phyloP scores from a whole-genome alignment of 2,888 invertebrate species.

The Heliconius sara region DNA sequence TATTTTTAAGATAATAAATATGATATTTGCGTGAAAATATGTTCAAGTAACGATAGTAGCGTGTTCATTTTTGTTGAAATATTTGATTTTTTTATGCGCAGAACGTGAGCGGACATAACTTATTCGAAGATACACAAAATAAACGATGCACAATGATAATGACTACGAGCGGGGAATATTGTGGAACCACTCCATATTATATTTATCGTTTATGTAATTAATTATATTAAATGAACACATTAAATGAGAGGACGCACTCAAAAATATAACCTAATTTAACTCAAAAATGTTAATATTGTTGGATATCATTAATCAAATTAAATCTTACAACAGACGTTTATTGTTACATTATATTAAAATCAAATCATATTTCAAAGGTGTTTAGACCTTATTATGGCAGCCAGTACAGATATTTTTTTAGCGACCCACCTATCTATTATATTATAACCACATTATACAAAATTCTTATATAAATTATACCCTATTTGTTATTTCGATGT shows the following conservation, averaged over 20 bases:
- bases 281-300: neutral
- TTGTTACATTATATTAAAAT: too few relatives aligned
- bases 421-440: too few relatives aligned
- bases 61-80: conserved; percentile 25
- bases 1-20: neutral
- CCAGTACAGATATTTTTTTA: too few relatives aligned
- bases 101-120: conserved; percentile 42
- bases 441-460: too few relatives aligned
- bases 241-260: neutral
- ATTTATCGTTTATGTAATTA: neutral
- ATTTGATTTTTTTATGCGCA: conserved; percentile 38
- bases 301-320: too few relatives aligned
- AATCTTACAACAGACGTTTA: too few relatives aligned
- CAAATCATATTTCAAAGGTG: too few relatives aligned
- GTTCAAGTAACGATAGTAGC: neutral
- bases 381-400: too few relatives aligned
- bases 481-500: too few relatives aligned
- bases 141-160: conserved; percentile 19
- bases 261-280: neutral
- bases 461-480: too few relatives aligned
- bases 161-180: neutral
- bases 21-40: neutral
- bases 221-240: neutral
- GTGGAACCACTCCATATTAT: neutral
- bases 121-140: conserved; percentile 21